Percentiles rank a stretch among this genome's conserved stretches.
Evolutionary conservation across 2,797 vertebrate species (phyloP).

Genomic region (Myiotriccus ornatus): DNA sequence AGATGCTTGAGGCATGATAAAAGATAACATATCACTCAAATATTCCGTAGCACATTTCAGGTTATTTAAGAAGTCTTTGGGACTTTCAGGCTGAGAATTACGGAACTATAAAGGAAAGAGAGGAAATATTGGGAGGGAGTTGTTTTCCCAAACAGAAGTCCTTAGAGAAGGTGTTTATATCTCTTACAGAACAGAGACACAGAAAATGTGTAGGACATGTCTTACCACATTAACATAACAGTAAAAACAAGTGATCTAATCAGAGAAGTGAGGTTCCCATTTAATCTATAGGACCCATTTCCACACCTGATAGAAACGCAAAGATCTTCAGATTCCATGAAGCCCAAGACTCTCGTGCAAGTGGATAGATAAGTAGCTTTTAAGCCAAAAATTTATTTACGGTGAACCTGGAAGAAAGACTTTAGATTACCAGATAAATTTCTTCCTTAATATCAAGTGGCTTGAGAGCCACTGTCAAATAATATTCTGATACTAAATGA

Average conservation of each 20-base stretch:
- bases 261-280: rapidly evolving
- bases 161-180: neutral
- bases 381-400: neutral
- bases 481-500: neutral
- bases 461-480: neutral
- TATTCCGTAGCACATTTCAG: neutral
- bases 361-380: neutral
- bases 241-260: neutral
- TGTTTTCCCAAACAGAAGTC: neutral
- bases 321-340: neutral
- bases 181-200: neutral
- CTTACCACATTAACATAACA: neutral
- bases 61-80: neutral
- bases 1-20: neutral
- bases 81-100: neutral
- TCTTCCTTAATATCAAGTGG: neutral
- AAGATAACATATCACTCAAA: neutral
- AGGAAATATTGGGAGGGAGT: neutral
- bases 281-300: neutral
- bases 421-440: neutral
- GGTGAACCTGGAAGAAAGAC: neutral
- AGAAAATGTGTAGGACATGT: neutral
- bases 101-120: neutral
- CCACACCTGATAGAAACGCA: neutral
- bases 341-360: neutral